Base-by-base conservation (phyloP, 1,140 invertebrate species). In the Oncopeltus fasciatus region DNA sequence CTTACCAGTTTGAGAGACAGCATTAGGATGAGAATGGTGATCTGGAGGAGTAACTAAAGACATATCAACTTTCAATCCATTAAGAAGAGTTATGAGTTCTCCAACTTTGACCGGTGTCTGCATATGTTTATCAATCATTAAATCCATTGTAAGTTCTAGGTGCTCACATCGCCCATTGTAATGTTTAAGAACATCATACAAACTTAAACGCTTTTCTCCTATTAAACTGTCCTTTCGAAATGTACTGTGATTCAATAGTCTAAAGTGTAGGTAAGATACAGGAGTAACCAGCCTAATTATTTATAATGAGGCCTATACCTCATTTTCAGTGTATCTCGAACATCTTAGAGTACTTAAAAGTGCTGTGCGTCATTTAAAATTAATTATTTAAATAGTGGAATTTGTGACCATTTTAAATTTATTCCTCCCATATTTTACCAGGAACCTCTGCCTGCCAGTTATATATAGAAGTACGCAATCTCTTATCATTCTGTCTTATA, bases 201-300 rank as follows among this genome's bases (percentile, higher is more conserved):
- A 73, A 70, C 84, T 83, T 33, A 96, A 73, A 67, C 76, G 81
- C 64, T 85, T 86, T 71, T 94, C 88, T 2, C 93, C 94, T 59
- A 97, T 79, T 28, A 92, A 73, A 31, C 86, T 82, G 75, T 95
- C 90, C 72, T 92, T 92, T 64, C 91, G 84, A 74, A 97, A 89
- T 68, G 86, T 88, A 71, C 90, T 92, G 71, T 94, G 89, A 72
- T 95, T 90, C 58, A 87, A 78, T 18, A 97, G 80, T 62, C 86
- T 83, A 70, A 95, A 91, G 67, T 87, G 81, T 57, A 97, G 72
- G 69, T 85, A 83, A 14, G 93, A 95, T 68, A 90, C 83, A 21
- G 89, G 87, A 26, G 89, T 95, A 3, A 96, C 90, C 62, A 94
- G 75, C 60, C 80, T 82, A 64, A 5, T 68, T 68, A 49, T 8